phyloP scores from a whole-genome alignment of 2,888 invertebrate species.

The Thymelicus sylvestris region DNA sequence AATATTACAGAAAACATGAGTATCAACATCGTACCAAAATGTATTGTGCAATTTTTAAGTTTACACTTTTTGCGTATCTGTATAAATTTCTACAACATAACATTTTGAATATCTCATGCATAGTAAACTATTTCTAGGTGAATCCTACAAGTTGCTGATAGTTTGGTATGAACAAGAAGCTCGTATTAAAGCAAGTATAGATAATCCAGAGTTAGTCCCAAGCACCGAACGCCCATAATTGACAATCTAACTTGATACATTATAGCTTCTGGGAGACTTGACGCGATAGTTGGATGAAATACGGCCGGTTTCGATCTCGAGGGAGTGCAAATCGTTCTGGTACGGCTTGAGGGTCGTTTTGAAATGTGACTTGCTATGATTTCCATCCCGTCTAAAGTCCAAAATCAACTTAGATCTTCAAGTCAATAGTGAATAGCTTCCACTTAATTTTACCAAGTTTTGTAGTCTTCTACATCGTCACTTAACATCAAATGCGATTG shows the following conservation, averaged over 20 bases:
- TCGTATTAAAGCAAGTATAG: slow-evolving; percentile 52
- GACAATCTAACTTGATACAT: slow-evolving; percentile 79
- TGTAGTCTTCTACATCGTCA: no score
- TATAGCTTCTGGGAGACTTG: slow-evolving; percentile 74
- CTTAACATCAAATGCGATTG: no score
- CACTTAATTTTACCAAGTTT: no score
- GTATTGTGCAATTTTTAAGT: no score
- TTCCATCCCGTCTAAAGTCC: neutral
- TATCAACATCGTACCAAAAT: no score
- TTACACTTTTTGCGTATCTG: no score
- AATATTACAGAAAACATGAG: no score
- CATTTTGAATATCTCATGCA: no score
- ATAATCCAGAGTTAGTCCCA: slow-evolving; percentile 71
- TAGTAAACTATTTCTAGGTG: slow-evolving; percentile 45
- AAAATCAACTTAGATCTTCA: neutral
- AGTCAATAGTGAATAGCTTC: no score
- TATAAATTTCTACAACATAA: no score
- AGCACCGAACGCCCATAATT: slow-evolving; percentile 80
- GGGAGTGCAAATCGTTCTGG: slow-evolving; percentile 65
- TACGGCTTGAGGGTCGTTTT: slow-evolving; percentile 37
- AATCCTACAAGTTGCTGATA: neutral
- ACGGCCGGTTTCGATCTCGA: slow-evolving; percentile 61
- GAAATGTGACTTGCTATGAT: slow-evolving; percentile 25
- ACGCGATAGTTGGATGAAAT: slow-evolving; percentile 77
- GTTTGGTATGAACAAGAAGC: neutral